Base-by-base conservation (phyloP, 2,888 invertebrate species). In the Dynastes tityus region DNA sequence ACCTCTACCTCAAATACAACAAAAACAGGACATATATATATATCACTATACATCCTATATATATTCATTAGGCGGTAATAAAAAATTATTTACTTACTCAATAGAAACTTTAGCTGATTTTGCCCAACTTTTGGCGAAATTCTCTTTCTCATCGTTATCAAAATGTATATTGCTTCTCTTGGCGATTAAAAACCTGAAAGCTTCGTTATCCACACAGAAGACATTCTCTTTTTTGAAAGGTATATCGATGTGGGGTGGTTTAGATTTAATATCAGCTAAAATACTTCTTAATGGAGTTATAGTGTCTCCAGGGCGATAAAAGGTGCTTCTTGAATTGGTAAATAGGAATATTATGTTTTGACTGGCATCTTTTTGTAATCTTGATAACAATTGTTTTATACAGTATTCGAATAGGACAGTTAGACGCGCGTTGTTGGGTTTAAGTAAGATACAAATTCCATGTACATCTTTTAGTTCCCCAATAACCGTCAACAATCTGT, bases 401-500 rank as follows among this genome's bases (percentile, higher is more conserved):
- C 81, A 82, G 58, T 79, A 82, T 9, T 82, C 78, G 29, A 82
- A 82, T 9, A 80, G 51, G 6, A 80, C 80, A 2, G 79, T 82
- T 13, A 80, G n/a, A 53, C 80, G 49, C 1, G 81, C 65, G 49
- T 79, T 76, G 51, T 82, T 81, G 2, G 82, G 81, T 58, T 82
- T 82, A 29, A 82, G 67, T 70, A 82, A n/a, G 13, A 82, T 78
- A 45, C 81, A 80, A 32, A 82, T 81, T 11, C 79, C 82, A 68
- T 81, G 76, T 5, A 82, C 27, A 9, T 81, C 70, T 58, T 78
- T 58, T 9, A 80, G 67, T 76, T 78, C 79, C 0, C 73, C 80
- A 2, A 82, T 61, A 22, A 73, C 74, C 1, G 22, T 49, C 13
- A 82, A 79, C 45, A 87, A 84, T 40, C 84, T 84, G 71, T 86